Conservation (phyloP, 2,113 vertebrate species). For the Spea multiplicata region DNA sequence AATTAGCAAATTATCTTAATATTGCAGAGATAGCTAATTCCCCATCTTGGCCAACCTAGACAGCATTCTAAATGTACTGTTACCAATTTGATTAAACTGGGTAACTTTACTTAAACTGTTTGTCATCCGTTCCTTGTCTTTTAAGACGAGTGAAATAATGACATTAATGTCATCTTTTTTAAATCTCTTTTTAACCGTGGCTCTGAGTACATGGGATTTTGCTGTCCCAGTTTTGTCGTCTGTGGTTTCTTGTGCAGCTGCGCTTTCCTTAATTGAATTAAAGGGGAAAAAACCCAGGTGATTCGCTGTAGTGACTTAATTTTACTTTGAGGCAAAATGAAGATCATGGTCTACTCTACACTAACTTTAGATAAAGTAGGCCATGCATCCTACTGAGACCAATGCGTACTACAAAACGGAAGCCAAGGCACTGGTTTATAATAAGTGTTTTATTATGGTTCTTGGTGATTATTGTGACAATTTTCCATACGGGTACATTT, state of each 20-base stretch:
- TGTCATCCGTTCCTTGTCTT: too few species aligned
- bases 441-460: too few species aligned
- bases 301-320: background rate
- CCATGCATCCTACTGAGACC: background rate
- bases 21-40: too few species aligned
- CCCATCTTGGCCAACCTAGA: too few species aligned
- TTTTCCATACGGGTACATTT: too few species aligned
- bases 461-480: too few species aligned
- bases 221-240: conserved; percentile 2
- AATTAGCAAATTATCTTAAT: too few species aligned
- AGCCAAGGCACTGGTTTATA: too few species aligned
- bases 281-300: background rate
- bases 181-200: background rate
- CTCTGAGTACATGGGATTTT: background rate
- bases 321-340: background rate
- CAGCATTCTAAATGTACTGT: too few species aligned
- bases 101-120: too few species aligned
- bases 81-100: too few species aligned
- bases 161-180: background rate
- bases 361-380: conserved; percentile 5
- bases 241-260: background rate
- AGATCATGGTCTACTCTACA: background rate
- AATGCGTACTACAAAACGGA: background rate
- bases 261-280: conserved; percentile 7
- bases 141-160: background rate